Percentiles rank a stretch among this genome's conserved stretches.
These are phyloP conservation scores for Caenorhabditis sulstoni DNA, from an alignment of 2,888 invertebrate species.

Conservation along the genomic window DNA sequence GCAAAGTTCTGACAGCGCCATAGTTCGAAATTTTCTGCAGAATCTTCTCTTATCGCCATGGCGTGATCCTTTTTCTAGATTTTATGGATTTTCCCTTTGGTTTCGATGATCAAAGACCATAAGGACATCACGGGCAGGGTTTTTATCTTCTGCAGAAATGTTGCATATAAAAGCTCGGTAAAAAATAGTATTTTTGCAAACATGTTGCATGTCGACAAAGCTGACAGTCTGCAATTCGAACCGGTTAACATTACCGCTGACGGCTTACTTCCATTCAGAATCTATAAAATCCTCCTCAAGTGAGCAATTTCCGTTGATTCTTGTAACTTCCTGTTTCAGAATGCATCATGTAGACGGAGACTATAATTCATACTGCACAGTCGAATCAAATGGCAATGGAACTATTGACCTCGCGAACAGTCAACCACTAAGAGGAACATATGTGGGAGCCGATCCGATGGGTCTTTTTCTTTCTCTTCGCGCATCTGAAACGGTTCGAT, in stretches of 20 bases:
- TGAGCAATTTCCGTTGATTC: neutral
- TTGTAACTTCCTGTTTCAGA: neutral
- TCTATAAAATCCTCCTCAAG: neutral
- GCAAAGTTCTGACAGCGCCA: too few species aligned
- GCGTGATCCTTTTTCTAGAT: too few species aligned
- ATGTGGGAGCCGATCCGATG: constrained; percentile 44
- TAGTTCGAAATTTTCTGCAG: too few species aligned
- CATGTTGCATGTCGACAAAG: constrained; percentile 58
- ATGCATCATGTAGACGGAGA: neutral
- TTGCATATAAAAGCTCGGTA: too few species aligned
- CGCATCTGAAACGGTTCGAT: neutral
- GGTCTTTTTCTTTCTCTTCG: constrained; percentile 42
- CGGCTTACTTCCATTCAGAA: constrained; percentile 14
- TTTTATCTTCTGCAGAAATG: too few species aligned
- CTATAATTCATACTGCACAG: too few species aligned
- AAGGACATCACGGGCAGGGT: too few species aligned
- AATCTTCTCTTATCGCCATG: too few species aligned
- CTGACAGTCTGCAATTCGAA: constrained; percentile 60
- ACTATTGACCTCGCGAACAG: constrained; percentile 1
- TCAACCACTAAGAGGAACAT: constrained; percentile 52
- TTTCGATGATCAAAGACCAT: too few species aligned
- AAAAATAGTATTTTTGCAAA: neutral
- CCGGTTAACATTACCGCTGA: constrained; percentile 52
- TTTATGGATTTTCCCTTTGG: too few species aligned
- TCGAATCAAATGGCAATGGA: neutral